Percentiles rank a stretch among this genome's conserved stretches.
Evolutionary conservation across 2,113 vertebrate species (phyloP).

Genomic region (Pao palembangensis): DNA sequence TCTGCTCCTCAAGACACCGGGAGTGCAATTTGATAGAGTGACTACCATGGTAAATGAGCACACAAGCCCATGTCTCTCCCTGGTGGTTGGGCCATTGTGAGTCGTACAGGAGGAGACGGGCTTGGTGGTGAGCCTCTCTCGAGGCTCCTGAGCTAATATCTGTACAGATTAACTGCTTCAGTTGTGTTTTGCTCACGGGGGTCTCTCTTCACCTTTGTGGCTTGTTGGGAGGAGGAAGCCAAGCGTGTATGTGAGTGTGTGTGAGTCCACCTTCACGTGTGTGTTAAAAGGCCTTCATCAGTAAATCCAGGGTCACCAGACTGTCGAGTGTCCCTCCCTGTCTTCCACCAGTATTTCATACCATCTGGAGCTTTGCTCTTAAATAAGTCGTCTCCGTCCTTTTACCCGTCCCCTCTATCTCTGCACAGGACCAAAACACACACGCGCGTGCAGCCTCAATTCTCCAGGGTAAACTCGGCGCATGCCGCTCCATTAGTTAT

Average conservation of each 20-base stretch:
- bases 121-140: constrained; percentile 62
- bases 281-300: background rate
- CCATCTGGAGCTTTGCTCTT: constrained; percentile 59
- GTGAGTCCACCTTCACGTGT: background rate
- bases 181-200: constrained; percentile 75
- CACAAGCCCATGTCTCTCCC: constrained; percentile 60
- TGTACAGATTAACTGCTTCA: constrained; percentile 78
- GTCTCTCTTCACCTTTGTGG: constrained; percentile 67
- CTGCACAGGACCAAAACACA: constrained; percentile 40
- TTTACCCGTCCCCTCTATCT: constrained; percentile 30
- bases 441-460: constrained; percentile 41
- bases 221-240: constrained; percentile 43
- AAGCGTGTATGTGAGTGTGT: constrained; percentile 30
- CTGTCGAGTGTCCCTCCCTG: constrained; percentile 52
- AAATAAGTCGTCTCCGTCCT: constrained; percentile 61
- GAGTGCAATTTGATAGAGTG: constrained; percentile 61
- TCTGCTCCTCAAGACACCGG: constrained; percentile 46
- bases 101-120: constrained; percentile 57
- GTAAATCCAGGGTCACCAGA: constrained; percentile 45
- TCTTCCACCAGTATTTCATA: constrained; percentile 36
- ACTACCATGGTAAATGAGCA: constrained; percentile 60
- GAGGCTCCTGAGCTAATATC: constrained; percentile 75
- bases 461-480: constrained; percentile 74
- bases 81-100: constrained; percentile 46
- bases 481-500: constrained; percentile 80